Conservation (phyloP, 2,113 vertebrate species). For the Ursus arctos region DNA sequence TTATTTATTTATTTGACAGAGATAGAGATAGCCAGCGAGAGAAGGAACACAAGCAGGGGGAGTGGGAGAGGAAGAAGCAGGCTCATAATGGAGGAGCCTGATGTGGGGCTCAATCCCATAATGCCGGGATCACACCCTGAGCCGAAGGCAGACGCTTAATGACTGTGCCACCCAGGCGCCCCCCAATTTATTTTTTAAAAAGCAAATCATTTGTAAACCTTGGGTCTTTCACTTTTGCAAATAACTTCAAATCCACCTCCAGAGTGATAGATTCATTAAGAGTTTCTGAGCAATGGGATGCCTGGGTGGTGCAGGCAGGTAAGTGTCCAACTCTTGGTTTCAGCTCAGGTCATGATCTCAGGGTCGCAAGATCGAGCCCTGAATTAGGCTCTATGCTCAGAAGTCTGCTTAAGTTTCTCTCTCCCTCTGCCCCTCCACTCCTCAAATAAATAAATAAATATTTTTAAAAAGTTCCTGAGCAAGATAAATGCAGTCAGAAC, state of each 20-base stretch:
- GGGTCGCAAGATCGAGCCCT: background rate
- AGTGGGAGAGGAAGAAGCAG: no score
- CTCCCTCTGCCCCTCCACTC: background rate
- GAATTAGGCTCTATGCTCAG: background rate
- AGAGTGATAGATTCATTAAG: background rate
- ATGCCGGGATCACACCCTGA: no score
- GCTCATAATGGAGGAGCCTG: no score
- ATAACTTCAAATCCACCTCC: background rate
- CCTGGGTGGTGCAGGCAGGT: background rate
- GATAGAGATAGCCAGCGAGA: no score
- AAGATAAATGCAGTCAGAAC: background rate
- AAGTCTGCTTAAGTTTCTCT: background rate
- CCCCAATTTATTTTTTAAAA: background rate
- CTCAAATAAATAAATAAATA: background rate
- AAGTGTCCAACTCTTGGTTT: background rate
- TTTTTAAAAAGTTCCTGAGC: background rate
- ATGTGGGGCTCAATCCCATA: no score
- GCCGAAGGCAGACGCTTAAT: no score
- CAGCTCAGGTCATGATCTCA: background rate
- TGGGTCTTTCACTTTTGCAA: background rate
- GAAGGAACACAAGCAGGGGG: no score
- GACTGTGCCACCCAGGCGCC: no score
- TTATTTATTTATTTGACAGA: no score
- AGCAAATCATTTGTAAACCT: background rate
- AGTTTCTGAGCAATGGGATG: background rate